phyloP scores from a whole-genome alignment of 2,888 invertebrate species.

The Drosophila infuscata region DNA sequence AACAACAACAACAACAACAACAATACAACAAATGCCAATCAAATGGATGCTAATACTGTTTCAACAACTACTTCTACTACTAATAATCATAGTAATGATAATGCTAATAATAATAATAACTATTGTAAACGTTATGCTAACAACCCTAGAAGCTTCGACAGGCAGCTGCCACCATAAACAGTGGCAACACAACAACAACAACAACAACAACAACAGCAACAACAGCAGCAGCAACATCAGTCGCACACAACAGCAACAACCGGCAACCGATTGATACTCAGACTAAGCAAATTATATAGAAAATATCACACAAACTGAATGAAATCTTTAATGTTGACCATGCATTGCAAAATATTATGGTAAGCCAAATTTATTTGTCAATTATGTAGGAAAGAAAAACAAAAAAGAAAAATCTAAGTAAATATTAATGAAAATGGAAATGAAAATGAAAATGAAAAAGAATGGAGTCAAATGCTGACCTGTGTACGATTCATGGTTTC shows the following conservation, averaged over 20 bases:
- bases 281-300: slow-evolving; percentile 44
- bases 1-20: slow-evolving; percentile 35
- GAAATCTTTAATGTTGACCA: slow-evolving; percentile 72
- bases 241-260: slow-evolving; percentile 22
- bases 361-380: slow-evolving; percentile 79
- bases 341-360: slow-evolving; percentile 74
- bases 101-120: slow-evolving; percentile 47
- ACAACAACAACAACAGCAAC: slow-evolving; percentile 11
- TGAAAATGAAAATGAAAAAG: neutral
- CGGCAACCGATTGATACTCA: slow-evolving; percentile 76
- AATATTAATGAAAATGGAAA: slow-evolving; percentile 8
- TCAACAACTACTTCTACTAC: slow-evolving; percentile 46
- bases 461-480: slow-evolving; percentile 56
- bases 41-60: slow-evolving; percentile 70
- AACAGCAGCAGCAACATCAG: slow-evolving; percentile 30
- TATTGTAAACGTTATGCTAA: slow-evolving; percentile 63
- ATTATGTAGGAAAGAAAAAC: slow-evolving; percentile 53
- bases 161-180: slow-evolving; percentile 60
- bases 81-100: slow-evolving; percentile 50
- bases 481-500: slow-evolving; percentile 69
- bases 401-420: slow-evolving; percentile 7
- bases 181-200: slow-evolving; percentile 35
- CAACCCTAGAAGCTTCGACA: slow-evolving; percentile 61
- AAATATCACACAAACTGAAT: slow-evolving; percentile 33
- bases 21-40: slow-evolving; percentile 69